phyloP scores from a whole-genome alignment of 2,113 vertebrate species.

The Anhinga anhinga region DNA sequence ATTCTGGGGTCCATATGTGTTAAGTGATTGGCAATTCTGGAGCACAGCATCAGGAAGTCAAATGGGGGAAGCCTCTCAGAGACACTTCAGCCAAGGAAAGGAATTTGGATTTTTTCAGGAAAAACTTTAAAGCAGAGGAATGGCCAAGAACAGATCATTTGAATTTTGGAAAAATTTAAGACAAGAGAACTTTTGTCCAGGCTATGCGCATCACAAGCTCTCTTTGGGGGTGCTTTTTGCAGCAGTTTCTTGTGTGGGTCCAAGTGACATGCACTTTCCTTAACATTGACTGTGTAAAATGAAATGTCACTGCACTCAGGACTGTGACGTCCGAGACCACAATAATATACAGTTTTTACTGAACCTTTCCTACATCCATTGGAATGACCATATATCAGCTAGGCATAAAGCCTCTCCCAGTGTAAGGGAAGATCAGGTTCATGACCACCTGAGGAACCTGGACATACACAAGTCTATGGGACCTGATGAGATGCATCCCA shows the following conservation, averaged over 20 bases:
- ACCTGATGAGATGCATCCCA: too few species aligned
- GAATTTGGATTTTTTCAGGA: constrained; percentile 20
- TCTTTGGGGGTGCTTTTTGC: neutral
- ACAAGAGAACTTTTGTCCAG: neutral
- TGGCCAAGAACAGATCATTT: neutral
- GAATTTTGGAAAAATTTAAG: neutral
- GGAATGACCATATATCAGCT: too few species aligned
- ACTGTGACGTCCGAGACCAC: neutral
- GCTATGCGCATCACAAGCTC: neutral
- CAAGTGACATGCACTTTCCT: neutral
- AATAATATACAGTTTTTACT: neutral
- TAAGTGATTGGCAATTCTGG: constrained; percentile 19
- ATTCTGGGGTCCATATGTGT: constrained; percentile 52
- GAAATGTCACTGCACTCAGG: neutral
- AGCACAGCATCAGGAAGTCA: neutral
- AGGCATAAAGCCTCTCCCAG: too few species aligned
- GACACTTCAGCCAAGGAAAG: neutral
- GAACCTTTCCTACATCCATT: constrained; percentile 6
- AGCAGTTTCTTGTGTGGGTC: neutral
- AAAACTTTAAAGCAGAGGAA: neutral
- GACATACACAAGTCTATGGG: too few species aligned
- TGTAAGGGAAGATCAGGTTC: too few species aligned
- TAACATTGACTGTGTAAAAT: neutral
- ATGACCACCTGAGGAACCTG: too few species aligned
- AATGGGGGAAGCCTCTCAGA: neutral